Base-by-base conservation (phyloP, 1,140 invertebrate species). In the Drosophila guanche region DNA sequence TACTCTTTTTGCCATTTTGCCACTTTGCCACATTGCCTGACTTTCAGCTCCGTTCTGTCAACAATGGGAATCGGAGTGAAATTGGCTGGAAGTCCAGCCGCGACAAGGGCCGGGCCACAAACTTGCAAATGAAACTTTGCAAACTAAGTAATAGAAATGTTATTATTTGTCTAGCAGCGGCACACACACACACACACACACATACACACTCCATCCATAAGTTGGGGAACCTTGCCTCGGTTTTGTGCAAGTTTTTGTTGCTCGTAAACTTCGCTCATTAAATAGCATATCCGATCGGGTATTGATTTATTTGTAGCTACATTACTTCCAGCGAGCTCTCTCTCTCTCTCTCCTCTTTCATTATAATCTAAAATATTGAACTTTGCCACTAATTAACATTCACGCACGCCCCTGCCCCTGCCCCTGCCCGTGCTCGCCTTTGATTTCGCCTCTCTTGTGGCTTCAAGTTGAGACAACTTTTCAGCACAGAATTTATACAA, bases 101-200 rank as follows among this genome's bases (percentile, higher is more conserved):
- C 79, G 75, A 46, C 69, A 62, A 50, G 65, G 75, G 51, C 63
- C 62, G 65, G 75, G 51, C 63, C 62, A 57, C 60, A 46, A 61
- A 79, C 59, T 66, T 75, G 57, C 16, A 75, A 79, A 76, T 75
- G 70, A 75, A 83, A 83, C 79, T 83, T 75, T 75, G 14, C 50
- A 45, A 86, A 81, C 68, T 85, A 86, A 81, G 63, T 85, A 86
- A 76, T 80, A 80, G 76, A 86, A 86, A 74, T 81, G 77, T 76
- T 85, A 85, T 80, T 85, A 68, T 85, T 85, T 84, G 80, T 52
- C 60, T 63, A 41, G 14, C 41, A 41, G 46, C 27, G 46, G 41
- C 8, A 29, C 16, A 20, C 16, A 20, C 16, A 20, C 16, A 20
- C 16, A 20, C 42, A 27, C 22, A 20, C 12, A 57, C 27, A 25